These are phyloP conservation scores for Aldabrachelys gigantea DNA, from an alignment of 2,113 vertebrate species.

Conservation along the genomic window DNA sequence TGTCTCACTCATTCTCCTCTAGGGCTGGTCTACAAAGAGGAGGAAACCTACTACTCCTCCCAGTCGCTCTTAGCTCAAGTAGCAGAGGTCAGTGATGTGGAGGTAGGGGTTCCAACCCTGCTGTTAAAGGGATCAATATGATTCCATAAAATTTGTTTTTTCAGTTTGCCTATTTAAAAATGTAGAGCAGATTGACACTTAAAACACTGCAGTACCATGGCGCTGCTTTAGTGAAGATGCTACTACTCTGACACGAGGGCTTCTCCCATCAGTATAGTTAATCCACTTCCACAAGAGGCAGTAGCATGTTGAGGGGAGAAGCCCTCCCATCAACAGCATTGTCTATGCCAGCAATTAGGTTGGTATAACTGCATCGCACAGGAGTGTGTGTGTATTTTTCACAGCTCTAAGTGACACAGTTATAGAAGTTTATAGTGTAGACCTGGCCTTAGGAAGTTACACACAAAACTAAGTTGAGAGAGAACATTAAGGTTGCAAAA, in stretches of 20 bases:
- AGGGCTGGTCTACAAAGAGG: background rate
- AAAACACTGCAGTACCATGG: background rate
- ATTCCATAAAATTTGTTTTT: background rate
- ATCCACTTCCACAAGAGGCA: too few species aligned
- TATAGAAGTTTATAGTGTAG: background rate
- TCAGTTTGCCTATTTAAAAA: background rate
- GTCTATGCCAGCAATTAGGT: too few species aligned
- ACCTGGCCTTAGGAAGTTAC: background rate
- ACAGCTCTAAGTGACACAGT: background rate
- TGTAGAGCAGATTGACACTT: background rate
- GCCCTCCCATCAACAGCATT: background rate
- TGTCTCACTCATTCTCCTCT: background rate
- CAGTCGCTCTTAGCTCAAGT: background rate
- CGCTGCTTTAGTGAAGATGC: background rate
- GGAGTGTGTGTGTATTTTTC: background rate
- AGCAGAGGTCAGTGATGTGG: background rate
- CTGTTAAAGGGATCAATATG: background rate
- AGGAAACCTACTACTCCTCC: accelerated
- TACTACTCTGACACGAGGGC: too few species aligned
- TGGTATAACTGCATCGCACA: background rate
- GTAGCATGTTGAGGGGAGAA: too few species aligned
- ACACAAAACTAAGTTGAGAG: too few species aligned
- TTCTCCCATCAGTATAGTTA: too few species aligned
- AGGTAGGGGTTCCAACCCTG: background rate
- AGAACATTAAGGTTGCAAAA: too few species aligned